phyloP scores from a whole-genome alignment of 2,888 invertebrate genomes.

The Autographa gamma region DNA sequence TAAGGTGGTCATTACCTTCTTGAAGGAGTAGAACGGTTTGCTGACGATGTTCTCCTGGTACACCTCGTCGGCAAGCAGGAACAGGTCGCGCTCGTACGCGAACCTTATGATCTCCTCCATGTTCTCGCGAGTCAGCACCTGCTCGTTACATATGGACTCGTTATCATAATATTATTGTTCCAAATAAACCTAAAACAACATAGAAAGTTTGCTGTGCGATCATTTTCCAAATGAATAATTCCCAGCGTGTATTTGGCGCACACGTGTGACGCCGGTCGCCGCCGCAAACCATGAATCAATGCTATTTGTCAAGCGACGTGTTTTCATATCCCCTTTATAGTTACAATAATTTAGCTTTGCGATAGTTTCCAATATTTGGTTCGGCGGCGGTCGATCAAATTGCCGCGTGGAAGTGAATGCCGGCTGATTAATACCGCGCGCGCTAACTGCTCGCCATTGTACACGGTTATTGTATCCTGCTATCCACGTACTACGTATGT shows the following conservation, averaged over 20 bases:
- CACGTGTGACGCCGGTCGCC: slow-evolving; percentile 11
- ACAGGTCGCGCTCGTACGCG: slow-evolving; percentile 95
- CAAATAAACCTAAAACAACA: neutral
- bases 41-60: slow-evolving; percentile 98
- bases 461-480: slow-evolving; percentile 17
- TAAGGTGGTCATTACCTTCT: slow-evolving; percentile 88
- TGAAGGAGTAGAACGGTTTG: slow-evolving; percentile 96
- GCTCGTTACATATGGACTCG: slow-evolving; percentile 9
- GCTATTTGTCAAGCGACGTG: slow-evolving; percentile 35
- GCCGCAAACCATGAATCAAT: slow-evolving; percentile 29
- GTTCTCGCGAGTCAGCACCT: slow-evolving; percentile 95
- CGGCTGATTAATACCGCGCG: slow-evolving; percentile 48
- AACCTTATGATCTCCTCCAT: slow-evolving; percentile 97
- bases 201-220: neutral
- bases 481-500: slow-evolving; percentile 18
- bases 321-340: slow-evolving; percentile 35
- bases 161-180: neutral
- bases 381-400: slow-evolving; percentile 40
- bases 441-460: slow-evolving; percentile 37
- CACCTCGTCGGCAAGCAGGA: slow-evolving; percentile 97
- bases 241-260: neutral
- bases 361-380: slow-evolving; percentile 53
- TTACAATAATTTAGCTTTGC: slow-evolving; percentile 34
- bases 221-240: neutral
- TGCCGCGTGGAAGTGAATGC: slow-evolving; percentile 41